Conservation (phyloP, 2,888 invertebrate species). For the Stenotaenia linearis region DNA sequence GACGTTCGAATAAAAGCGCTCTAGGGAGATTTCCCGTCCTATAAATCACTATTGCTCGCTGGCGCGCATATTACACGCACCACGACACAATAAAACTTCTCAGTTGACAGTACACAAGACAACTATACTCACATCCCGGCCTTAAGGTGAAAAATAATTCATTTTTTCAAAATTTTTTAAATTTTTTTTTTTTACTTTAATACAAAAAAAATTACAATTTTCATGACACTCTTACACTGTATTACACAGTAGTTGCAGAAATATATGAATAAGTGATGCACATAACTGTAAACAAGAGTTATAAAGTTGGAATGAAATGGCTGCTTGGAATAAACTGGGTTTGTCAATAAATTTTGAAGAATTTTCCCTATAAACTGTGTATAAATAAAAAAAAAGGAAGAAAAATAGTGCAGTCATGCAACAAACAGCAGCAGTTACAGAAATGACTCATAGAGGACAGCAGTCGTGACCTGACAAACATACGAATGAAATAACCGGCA, state of each 20-base stretch:
- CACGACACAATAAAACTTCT: background rate
- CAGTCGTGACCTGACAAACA: background rate
- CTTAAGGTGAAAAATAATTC: background rate
- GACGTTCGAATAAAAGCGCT: conserved; percentile 1
- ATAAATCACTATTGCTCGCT: background rate
- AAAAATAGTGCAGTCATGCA: background rate
- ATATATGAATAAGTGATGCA: background rate
- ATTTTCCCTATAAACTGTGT: background rate
- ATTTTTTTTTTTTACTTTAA: background rate
- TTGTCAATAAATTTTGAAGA: background rate
- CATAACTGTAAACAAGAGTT: background rate
- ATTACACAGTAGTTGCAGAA: background rate
- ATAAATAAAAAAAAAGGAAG: background rate
- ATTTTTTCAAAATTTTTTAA: background rate
- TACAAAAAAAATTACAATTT: background rate
- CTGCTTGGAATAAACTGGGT: too few relatives aligned
- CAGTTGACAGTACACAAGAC: background rate
- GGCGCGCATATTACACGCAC: background rate
- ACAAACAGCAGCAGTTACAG: background rate
- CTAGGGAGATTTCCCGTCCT: background rate
- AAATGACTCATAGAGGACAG: background rate
- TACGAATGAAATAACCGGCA: background rate
- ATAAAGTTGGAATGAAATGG: background rate
- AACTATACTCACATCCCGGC: background rate
- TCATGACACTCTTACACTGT: background rate